A percentile compares a stretch with the other conserved stretches of the same genome.
Conservation (phyloP, 2,113 vertebrate species). For the Pluvialis apricaria region DNA sequence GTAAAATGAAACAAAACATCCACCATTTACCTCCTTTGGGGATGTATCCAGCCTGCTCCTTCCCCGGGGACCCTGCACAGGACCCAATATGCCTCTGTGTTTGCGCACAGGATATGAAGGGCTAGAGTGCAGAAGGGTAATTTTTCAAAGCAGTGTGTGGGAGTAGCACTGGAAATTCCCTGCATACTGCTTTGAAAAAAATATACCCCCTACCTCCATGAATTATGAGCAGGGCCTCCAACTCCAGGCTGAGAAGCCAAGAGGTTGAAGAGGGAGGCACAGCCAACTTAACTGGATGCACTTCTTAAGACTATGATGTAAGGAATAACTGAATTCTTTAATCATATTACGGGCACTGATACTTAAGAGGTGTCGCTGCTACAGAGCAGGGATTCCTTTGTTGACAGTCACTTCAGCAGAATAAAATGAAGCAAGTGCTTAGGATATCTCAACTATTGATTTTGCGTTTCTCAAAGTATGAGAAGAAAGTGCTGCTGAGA, state of each 20-base stretch:
- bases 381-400: background rate
- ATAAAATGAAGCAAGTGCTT: background rate
- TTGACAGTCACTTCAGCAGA: background rate
- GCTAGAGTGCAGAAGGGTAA: conserved; percentile 32
- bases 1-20: conserved; percentile 40
- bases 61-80: background rate
- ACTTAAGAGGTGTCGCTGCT: background rate
- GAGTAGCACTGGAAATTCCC: conserved; percentile 41
- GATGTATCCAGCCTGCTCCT: conserved; percentile 20
- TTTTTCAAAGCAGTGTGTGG: conserved; percentile 28
- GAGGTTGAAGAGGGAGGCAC: background rate
- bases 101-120: conserved; percentile 50
- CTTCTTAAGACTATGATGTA: background rate
- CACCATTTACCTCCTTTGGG: conserved; percentile 1
- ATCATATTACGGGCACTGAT: background rate
- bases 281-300: background rate
- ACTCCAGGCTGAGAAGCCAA: background rate
- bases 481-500: conserved; percentile 33
- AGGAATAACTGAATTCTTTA: conserved; percentile 1
- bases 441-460: conserved; percentile 14
- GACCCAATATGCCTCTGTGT: conserved; percentile 13
- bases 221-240: conserved; percentile 18
- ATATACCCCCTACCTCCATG: background rate
- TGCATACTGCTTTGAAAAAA: conserved; percentile 29
- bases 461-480: conserved; percentile 5